A percentile compares a stretch with the other conserved stretches of the same genome.
phyloP scores from a whole-genome alignment of 2,888 invertebrate genomes.

The Lycia hirtaria region DNA sequence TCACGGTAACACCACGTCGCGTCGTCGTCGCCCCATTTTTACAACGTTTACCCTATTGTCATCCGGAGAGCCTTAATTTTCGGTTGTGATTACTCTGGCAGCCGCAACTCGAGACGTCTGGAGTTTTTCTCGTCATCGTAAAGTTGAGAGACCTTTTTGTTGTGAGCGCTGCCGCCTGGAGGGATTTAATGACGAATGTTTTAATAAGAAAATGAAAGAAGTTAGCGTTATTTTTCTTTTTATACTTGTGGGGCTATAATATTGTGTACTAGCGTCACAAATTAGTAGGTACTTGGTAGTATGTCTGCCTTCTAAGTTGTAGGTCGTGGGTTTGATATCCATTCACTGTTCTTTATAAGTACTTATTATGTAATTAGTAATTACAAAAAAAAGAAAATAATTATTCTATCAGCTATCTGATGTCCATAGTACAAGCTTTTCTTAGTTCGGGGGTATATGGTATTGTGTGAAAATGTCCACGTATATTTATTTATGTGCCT shows the following conservation, averaged over 20 bases:
- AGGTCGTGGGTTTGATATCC: too few species aligned
- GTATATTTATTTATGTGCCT: too few species aligned
- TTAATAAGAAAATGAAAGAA: conserved; percentile 31
- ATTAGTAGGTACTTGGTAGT: too few species aligned
- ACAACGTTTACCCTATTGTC: conserved; percentile 40
- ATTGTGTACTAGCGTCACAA: too few species aligned
- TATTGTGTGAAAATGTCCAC: too few species aligned
- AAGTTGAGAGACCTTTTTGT: conserved; percentile 24
- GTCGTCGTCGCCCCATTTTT: conserved; percentile 40
- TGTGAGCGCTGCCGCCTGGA: conserved; percentile 8
- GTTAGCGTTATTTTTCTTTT: neutral
- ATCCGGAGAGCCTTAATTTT: conserved; percentile 35
- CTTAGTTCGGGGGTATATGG: too few species aligned
- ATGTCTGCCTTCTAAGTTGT: too few species aligned
- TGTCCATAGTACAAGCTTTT: too few species aligned
- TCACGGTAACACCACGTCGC: conserved; percentile 35
- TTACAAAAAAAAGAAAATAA: too few species aligned
- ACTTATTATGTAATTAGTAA: too few species aligned
- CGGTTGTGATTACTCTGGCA: conserved; percentile 35
- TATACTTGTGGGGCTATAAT: neutral
- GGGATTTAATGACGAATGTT: conserved; percentile 31
- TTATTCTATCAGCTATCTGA: too few species aligned
- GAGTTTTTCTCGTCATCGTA: conserved; percentile 27
- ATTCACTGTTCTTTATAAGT: too few species aligned
- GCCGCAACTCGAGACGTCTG: conserved; percentile 30